phyloP scores from a whole-genome alignment of 2,113 vertebrate species.

The Pluvialis apricaria region DNA sequence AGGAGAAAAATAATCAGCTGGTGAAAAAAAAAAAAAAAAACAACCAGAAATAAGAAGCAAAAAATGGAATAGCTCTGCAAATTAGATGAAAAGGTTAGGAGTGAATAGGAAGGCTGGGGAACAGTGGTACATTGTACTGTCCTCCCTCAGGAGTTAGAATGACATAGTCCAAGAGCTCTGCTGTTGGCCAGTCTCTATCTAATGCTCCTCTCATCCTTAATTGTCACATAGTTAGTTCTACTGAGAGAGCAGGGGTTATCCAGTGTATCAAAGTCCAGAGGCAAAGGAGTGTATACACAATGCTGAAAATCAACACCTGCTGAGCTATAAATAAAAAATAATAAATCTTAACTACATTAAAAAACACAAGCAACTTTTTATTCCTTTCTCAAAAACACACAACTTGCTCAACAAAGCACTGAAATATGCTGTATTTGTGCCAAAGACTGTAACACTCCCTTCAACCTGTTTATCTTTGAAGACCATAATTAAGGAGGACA shows the following conservation, averaged over 20 bases:
- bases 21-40: not conserved
- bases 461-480: conserved; percentile 35
- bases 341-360: not conserved
- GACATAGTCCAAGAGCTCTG: not conserved
- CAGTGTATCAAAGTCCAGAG: not conserved
- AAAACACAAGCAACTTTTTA: not conserved
- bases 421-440: conserved; percentile 26
- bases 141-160: not conserved
- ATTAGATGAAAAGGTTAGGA: not conserved
- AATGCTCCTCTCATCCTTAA: not conserved
- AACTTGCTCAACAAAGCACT: not conserved
- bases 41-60: not conserved
- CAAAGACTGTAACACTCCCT: conserved; percentile 17
- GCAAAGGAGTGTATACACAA: not conserved
- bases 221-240: not conserved
- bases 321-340: not conserved
- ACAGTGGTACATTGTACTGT: not conserved
- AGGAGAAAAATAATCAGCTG: not conserved
- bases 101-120: not conserved
- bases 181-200: not conserved
- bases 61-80: not conserved
- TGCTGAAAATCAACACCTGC: not conserved
- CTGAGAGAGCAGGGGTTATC: not conserved
- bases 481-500: conserved; percentile 42
- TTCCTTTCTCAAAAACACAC: not conserved